Evolutionary conservation across 2,797 vertebrate species (phyloP).

Genomic region (Periophthalmus magnuspinnatus): DNA sequence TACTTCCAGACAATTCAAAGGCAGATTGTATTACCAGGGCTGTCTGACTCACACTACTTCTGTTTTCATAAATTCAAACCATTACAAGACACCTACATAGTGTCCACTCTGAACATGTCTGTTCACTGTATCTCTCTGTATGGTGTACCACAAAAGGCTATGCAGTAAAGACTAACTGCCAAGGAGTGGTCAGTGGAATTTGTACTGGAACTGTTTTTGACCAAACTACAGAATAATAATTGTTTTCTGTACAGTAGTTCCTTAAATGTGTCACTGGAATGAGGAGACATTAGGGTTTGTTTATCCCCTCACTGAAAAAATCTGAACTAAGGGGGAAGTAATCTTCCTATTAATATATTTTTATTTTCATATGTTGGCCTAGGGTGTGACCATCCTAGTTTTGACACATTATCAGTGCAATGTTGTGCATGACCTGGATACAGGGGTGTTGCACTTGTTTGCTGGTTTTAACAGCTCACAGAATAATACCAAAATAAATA

Average conservation of each 20-base stretch:
- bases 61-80: neutral
- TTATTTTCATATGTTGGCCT: conserved; percentile 79
- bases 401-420: conserved; percentile 62
- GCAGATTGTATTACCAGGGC: neutral
- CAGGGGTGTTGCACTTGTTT: conserved; percentile 51
- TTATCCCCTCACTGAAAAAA: conserved; percentile 32
- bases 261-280: conserved; percentile 6
- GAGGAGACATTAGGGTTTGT: neutral
- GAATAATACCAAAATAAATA: conserved; percentile 65
- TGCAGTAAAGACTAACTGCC: conserved; percentile 24
- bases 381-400: conserved; percentile 44
- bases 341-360: conserved; percentile 74
- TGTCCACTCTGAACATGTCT: neutral
- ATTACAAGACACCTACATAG: neutral
- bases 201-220: conserved; percentile 21
- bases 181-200: conserved; percentile 26
- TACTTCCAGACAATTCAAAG: conserved; percentile 1
- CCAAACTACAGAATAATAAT: conserved; percentile 14
- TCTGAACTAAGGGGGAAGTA: conserved; percentile 42
- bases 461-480: conserved; percentile 52
- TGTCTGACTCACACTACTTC: neutral
- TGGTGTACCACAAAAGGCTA: conserved; percentile 15
- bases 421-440: conserved; percentile 60
- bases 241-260: conserved; percentile 3
- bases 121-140: conserved; percentile 10